phyloP scores from a whole-genome alignment of 2,888 invertebrate species.

The Heliconius aoede region DNA sequence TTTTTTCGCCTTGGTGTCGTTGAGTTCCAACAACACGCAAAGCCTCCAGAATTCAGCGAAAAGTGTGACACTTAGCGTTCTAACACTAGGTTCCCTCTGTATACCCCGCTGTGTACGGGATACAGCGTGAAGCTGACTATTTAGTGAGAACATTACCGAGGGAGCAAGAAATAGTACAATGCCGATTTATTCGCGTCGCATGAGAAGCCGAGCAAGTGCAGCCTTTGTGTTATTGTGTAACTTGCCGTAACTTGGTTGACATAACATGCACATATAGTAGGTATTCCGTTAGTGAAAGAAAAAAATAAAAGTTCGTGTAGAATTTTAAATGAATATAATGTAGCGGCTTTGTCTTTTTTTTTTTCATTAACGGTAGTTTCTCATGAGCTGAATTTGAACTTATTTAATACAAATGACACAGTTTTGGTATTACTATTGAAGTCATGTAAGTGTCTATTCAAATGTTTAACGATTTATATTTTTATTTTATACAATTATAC shows the following conservation, averaged over 20 bases:
- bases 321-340: constrained; percentile 11
- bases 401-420: background rate
- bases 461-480: background rate
- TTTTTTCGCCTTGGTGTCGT: too few species aligned
- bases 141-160: constrained; percentile 29
- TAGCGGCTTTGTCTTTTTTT: background rate
- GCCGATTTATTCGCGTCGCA: constrained; percentile 58
- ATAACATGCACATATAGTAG: constrained; percentile 49
- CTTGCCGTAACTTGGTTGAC: constrained; percentile 58
- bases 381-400: background rate
- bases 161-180: constrained; percentile 64
- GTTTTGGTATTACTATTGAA: background rate
- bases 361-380: constrained; percentile 1
- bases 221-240: constrained; percentile 70
- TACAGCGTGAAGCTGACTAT: too few species aligned
- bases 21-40: too few species aligned
- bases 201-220: constrained; percentile 75
- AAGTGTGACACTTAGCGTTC: too few species aligned
- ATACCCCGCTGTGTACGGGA: too few species aligned
- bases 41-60: too few species aligned
- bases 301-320: constrained; percentile 15
- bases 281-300: constrained; percentile 31
- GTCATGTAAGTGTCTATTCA: background rate
- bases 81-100: too few species aligned
- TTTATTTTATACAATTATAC: background rate